A percentile compares a stretch with the other conserved stretches of the same genome.
Evolutionary conservation across 2,888 invertebrate genomes (phyloP).

Genomic region (Clanis bilineata): DNA sequence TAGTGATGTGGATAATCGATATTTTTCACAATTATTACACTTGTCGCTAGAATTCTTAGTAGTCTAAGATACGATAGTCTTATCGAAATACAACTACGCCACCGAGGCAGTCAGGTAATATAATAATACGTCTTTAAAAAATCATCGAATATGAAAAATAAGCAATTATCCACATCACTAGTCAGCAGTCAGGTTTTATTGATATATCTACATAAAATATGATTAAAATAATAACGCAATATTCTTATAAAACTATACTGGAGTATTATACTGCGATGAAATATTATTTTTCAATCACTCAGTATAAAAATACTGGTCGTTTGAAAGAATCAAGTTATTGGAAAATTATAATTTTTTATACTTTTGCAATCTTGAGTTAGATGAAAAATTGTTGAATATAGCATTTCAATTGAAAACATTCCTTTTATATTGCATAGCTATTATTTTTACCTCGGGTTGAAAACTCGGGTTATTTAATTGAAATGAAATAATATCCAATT

Average conservation of each 20-base stretch:
- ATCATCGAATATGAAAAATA: no score
- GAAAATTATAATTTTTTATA: background rate
- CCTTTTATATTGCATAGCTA: background rate
- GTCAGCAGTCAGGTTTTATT: background rate
- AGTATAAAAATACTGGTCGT: background rate
- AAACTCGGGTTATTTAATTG: no score
- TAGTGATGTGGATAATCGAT: no score
- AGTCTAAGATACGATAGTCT: no score
- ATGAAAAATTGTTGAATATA: background rate
- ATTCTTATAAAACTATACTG: background rate
- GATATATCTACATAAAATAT: background rate
- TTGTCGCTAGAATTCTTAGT: no score
- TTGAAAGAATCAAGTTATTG: background rate
- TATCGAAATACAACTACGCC: no score
- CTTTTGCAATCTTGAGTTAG: background rate
- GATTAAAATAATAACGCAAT: background rate
- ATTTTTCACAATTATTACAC: no score
- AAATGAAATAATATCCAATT: no score
- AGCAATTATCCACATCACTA: no score
- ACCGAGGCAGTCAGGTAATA: no score
- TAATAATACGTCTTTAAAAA: no score
- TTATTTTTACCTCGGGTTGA: no score
- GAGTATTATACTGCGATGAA: background rate
- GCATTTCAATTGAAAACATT: background rate
- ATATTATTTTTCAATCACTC: background rate